Conservation (phyloP, 2,888 invertebrate species). For the Pharmacophagus antenor region DNA sequence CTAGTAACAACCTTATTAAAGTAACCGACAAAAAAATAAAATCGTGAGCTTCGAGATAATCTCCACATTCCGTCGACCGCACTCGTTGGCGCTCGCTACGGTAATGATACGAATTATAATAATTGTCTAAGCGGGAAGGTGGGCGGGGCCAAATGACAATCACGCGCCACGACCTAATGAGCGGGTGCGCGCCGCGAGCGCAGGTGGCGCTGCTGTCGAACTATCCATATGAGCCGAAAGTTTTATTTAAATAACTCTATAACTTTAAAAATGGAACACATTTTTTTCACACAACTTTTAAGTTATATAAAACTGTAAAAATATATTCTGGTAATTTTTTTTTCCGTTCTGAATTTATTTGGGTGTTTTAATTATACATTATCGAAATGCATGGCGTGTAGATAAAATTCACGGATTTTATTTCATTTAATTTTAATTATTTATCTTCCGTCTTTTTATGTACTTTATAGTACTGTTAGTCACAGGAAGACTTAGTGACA, state of each 20-base stretch:
- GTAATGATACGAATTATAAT: constrained; percentile 76
- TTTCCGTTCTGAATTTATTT: too few relatives aligned
- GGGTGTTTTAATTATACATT: too few relatives aligned
- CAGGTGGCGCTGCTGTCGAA: constrained; percentile 48
- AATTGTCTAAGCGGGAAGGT: constrained; percentile 65
- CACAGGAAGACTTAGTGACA: too few relatives aligned
- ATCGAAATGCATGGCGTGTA: too few relatives aligned
- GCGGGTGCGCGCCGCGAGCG: constrained; percentile 65
- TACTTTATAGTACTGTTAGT: too few relatives aligned
- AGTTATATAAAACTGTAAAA: too few relatives aligned
- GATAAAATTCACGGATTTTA: too few relatives aligned
- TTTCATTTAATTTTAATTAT: too few relatives aligned
- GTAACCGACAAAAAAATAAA: constrained; percentile 17
- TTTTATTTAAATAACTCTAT: not conserved
- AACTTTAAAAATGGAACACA: too few relatives aligned
- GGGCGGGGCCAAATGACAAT: constrained; percentile 77
- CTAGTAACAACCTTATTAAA: constrained; percentile 8
- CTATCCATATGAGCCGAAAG: not conserved
- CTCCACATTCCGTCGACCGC: constrained; percentile 41
- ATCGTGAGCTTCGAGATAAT: constrained; percentile 30
- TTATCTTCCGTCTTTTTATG: too few relatives aligned
- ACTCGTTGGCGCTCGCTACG: constrained; percentile 39
- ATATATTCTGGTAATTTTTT: too few relatives aligned
- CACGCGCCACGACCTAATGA: constrained; percentile 74
- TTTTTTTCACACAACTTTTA: too few relatives aligned